Evolutionary conservation across 2,113 vertebrate genomes (phyloP), one percentile per base, ranked within the genome.

Genomic region (Ancistrus triradiatus): DNA sequence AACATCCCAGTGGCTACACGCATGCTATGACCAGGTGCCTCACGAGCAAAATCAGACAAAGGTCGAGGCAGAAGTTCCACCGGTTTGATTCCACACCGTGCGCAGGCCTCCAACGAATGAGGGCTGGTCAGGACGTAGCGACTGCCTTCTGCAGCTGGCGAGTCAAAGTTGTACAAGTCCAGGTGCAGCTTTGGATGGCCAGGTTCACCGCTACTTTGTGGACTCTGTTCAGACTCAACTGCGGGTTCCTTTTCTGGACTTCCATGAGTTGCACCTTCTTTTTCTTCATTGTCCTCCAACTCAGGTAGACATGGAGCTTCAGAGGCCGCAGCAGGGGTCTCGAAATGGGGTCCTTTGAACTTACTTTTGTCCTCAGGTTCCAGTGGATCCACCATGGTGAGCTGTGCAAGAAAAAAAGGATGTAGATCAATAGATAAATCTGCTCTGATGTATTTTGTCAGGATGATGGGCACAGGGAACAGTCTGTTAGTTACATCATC

Each of bases 111-210:
- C 48, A 98, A 85, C 1, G 95, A 98, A 65, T 90, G 91, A 3
- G 95, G 95, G 77, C 95, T 98, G 18, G 95, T 98, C 64, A 98
- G 82, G 78, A 98, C 95, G 28, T 98, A 98, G 63, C 95, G 93
- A 77, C 95, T 98, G 75, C 94, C 94, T 77, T 98, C 94, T 0
- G 95, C 95, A 14, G 82, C 91, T 0, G 91, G 86, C 0, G 89
- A 90, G 83, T 96, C 92, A 61, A 98, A 98, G 86, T 97, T 98
- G 84, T 90, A 95, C 48, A 98, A 89, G 67, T 98, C 94, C 77
- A 98, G 81, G 79, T 97, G 94, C 71, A 98, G 50, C 76, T 95
- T 84, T 1, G 90, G 90, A 31, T 88, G 84, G 64, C 90, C 80
- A 13, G 78, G 56, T 7, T 78, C 80, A 3, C 73, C 77, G 47